Conservation (phyloP, 2,797 vertebrate genomes). For the Bovichtus diacanthus region DNA sequence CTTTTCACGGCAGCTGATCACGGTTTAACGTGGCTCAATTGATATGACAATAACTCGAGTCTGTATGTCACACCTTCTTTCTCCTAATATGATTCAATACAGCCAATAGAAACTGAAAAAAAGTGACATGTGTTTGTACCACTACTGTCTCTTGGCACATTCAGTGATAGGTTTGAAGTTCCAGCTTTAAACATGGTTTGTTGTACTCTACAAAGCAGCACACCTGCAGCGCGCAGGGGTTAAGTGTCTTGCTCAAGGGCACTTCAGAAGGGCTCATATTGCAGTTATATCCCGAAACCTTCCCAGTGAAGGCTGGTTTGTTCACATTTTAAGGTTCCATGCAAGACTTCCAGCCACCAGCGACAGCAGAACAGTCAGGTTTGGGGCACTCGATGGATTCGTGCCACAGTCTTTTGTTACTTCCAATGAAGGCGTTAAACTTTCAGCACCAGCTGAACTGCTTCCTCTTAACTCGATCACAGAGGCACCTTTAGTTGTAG, state of each 20-base stretch:
- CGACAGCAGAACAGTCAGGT: slow-evolving; percentile 55
- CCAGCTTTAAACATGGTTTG: slow-evolving; percentile 14
- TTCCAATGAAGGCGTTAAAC: slow-evolving; percentile 42
- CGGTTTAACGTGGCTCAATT: not conserved
- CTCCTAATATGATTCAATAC: not conserved
- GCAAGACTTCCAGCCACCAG: slow-evolving; percentile 51
- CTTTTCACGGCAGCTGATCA: not conserved
- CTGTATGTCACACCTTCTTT: not conserved
- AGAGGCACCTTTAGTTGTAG: slow-evolving; percentile 66
- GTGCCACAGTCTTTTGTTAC: slow-evolving; percentile 37
- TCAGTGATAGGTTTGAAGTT: slow-evolving; percentile 27
- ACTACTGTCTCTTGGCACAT: slow-evolving; percentile 57
- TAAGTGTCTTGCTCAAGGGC: slow-evolving; percentile 65
- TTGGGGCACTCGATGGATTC: slow-evolving; percentile 18
- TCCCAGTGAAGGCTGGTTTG: slow-evolving; percentile 31
- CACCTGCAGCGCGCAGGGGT: slow-evolving; percentile 15
- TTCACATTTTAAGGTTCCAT: slow-evolving; percentile 60
- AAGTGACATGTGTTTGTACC: slow-evolving; percentile 22
- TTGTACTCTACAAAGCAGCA: slow-evolving; percentile 26
- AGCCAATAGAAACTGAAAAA: slow-evolving; percentile 7
- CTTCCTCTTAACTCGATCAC: slow-evolving; percentile 50
- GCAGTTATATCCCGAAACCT: slow-evolving; percentile 24
- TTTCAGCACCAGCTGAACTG: slow-evolving; percentile 12
- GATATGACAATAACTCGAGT: not conserved
- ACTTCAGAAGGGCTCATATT: slow-evolving; percentile 59